Evolutionary conservation across 2,113 vertebrate species (phyloP).

Genomic region (Dissostichus mawsoni): DNA sequence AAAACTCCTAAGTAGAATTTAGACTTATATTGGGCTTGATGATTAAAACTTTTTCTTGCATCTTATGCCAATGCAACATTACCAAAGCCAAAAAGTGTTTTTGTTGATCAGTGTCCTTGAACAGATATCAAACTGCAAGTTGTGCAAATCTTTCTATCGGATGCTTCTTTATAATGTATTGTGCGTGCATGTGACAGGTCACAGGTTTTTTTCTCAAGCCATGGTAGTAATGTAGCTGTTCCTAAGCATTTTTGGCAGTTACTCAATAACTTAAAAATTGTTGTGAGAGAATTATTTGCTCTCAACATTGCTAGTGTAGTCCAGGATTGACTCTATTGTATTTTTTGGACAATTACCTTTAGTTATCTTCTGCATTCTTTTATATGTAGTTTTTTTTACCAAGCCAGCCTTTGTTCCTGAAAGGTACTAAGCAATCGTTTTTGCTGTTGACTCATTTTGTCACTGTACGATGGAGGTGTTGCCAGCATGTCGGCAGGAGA

Average conservation of each 20-base stretch:
- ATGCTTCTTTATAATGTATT: slow-evolving; percentile 7
- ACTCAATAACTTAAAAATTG: neutral
- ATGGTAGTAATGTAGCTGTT: no score
- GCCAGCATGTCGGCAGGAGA: slow-evolving; percentile 43
- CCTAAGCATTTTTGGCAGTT: neutral
- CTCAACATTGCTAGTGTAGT: neutral
- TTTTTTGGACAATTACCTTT: neutral
- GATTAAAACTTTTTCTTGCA: neutral
- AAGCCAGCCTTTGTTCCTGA: neutral
- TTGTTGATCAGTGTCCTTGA: neutral
- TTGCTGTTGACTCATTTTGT: slow-evolving; percentile 26
- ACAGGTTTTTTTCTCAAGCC: neutral
- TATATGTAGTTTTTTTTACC: neutral
- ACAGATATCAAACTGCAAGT: neutral
- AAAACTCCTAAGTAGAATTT: slow-evolving; percentile 5
- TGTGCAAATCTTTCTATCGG: neutral
- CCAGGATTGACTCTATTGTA: neutral
- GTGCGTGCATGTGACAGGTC: neutral
- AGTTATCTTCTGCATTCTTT: neutral
- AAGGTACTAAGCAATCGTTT: neutral
- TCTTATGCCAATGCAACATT: neutral
- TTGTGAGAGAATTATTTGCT: neutral
- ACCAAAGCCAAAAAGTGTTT: neutral
- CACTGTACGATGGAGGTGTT: slow-evolving; percentile 24
- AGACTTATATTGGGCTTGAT: neutral